Evolutionary conservation across 2,888 invertebrate species (phyloP).

Genomic region (Aphidoletes aphidimyza): DNA sequence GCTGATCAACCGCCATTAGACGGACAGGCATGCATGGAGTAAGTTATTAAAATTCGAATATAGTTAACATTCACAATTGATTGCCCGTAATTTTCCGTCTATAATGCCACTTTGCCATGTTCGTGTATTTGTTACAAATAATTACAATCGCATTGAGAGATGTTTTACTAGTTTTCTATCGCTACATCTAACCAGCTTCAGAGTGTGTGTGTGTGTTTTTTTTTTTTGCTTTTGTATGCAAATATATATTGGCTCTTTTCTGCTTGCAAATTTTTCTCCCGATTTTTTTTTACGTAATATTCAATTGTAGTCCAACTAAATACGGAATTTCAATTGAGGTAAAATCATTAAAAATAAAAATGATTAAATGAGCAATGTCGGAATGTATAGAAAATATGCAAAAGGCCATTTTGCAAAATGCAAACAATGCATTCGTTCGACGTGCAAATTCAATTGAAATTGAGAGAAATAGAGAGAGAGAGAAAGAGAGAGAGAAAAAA

Average conservation of each 20-base stretch:
- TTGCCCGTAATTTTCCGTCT: neutral
- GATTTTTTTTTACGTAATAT: neutral
- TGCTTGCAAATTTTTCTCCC: neutral
- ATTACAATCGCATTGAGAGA: constrained; percentile 5
- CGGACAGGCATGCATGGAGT: constrained; percentile 52
- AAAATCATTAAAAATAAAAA: neutral
- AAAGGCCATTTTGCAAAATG: neutral
- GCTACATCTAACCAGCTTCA: no score
- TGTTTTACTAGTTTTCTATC: neutral
- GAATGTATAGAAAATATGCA: constrained; percentile 25
- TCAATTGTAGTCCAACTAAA: neutral
- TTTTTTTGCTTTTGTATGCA: neutral
- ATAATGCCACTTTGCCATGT: neutral
- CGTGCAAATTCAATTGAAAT: neutral
- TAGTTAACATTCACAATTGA: neutral
- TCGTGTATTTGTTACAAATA: neutral
- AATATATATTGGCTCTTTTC: neutral
- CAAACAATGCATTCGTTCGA: constrained; percentile 3
- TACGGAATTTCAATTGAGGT: neutral
- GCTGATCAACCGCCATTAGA: neutral
- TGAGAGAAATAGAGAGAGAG: neutral
- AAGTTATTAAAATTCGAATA: neutral
- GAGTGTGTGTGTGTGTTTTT: neutral
- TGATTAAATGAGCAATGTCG: neutral
- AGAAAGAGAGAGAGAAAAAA: neutral